Evolutionary conservation across 2,797 vertebrate genomes (phyloP), one percentile per base, ranked within the genome.

Genomic region (Cuculus canorus): DNA sequence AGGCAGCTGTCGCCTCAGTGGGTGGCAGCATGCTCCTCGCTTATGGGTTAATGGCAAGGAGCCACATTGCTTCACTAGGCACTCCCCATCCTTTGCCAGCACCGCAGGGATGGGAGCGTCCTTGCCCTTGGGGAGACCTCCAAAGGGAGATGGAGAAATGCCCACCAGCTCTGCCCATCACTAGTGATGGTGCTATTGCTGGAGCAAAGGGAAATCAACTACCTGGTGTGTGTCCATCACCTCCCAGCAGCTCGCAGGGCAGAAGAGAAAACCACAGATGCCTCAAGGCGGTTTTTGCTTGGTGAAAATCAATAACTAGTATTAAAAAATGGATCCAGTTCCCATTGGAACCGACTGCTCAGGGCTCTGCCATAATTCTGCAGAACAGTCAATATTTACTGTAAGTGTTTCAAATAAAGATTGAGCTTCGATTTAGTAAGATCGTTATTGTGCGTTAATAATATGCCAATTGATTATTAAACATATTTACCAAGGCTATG

Each of bases 401-500:
- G 91, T 96, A 96, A 94, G 86, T 54, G 87, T 95, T 97, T 98
- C 97, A 96, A 97, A 97, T 97, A 96, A 97, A 97, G 97, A 97
- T 94, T 92, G 94, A 96, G 96, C 97, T 97, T 95, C 96, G 97
- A 97, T 97, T 97, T 97, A 98, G 96, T 82, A 76, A 84, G 97
- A 96, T 95, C 90, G 88, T 95, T 96, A 96, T 87, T 93, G 91
- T 94, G 96, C 94, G 95, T 96, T 98, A 98, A 98, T 97, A 96
- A 98, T 97, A 94, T 94, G 95, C 94, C 94, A 89, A 97, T 96
- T 97, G 97, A 97, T 98, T 97, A 97, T 97, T 97, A 97, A 98
- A 97, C 88, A 87, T 97, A 97, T 98, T 98, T 98, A 96, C 93
- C 5, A 72, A 95, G 88, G 84, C 88, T 86, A 95, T 96, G 96